phyloP scores from a whole-genome alignment of 2,888 invertebrate species.

The Corbicula japonica region DNA sequence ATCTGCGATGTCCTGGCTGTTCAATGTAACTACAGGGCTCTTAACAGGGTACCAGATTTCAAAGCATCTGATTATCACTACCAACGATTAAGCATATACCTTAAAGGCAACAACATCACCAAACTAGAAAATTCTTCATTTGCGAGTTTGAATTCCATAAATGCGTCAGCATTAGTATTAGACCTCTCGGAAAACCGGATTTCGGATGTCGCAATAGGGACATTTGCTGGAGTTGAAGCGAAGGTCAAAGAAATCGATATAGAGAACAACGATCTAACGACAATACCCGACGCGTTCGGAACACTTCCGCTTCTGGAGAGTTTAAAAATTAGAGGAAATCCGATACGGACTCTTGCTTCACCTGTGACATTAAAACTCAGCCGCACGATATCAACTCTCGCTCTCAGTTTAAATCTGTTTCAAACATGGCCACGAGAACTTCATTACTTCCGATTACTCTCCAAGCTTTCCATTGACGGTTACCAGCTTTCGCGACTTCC shows the following conservation, averaged over 20 bases:
- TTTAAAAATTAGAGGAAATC: slow-evolving; percentile 21
- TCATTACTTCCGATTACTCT: slow-evolving; percentile 26
- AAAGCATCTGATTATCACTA: slow-evolving; percentile 9
- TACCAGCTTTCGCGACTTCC: slow-evolving; percentile 20
- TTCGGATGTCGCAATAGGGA: background rate
- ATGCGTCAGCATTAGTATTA: slow-evolving; percentile 14
- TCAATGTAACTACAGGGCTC: background rate
- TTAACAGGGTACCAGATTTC: slow-evolving; percentile 19
- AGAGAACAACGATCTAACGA: slow-evolving; percentile 20
- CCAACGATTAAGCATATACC: background rate
- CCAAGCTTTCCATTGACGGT: slow-evolving; percentile 25
- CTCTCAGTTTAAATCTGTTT: slow-evolving; percentile 32
- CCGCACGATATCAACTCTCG: slow-evolving; percentile 2
- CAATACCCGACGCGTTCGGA: slow-evolving; percentile 7
- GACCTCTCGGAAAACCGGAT: slow-evolving; percentile 15
- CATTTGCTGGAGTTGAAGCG: slow-evolving; percentile 13
- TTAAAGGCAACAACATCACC: slow-evolving; percentile 22
- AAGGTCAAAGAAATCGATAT: slow-evolving; percentile 17
- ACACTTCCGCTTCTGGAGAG: slow-evolving; percentile 11
- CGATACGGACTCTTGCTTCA: slow-evolving; percentile 5
- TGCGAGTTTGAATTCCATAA: slow-evolving; percentile 15
- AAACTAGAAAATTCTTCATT: slow-evolving; percentile 20
- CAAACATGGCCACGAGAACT: slow-evolving; percentile 31
- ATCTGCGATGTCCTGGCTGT: background rate
- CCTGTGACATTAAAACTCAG: slow-evolving; percentile 24